Evolutionary conservation across 1,140 invertebrate species (phyloP).

Genomic region (Penaeus japonicus): DNA sequence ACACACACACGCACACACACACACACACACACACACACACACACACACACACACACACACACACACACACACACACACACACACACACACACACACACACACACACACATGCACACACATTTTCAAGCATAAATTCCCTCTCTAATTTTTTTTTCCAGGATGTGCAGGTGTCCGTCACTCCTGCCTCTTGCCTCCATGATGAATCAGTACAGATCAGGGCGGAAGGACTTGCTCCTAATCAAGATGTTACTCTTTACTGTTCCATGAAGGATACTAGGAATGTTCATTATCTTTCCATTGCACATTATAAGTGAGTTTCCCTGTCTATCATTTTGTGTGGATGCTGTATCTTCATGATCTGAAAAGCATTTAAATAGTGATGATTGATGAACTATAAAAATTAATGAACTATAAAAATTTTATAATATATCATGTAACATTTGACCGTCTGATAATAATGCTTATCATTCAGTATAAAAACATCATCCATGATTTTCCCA

Average conservation of each 20-base stretch:
- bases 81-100: background rate
- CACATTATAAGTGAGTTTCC: background rate
- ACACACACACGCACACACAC: no score
- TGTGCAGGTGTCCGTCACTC: background rate
- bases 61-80: no score
- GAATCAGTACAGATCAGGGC: background rate
- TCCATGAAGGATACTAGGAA: background rate
- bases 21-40: no score
- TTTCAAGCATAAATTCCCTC: background rate
- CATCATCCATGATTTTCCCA: background rate
- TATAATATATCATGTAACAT: no score
- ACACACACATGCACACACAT: no score
- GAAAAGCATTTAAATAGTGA: background rate
- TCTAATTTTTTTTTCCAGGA: background rate
- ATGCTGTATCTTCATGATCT: no score
- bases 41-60: no score
- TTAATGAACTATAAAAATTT: no score
- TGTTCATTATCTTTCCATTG: background rate
- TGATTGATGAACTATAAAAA: no score
- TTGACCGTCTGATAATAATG: background rate
- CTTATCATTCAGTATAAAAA: background rate
- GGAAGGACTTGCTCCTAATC: background rate
- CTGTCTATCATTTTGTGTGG: background rate
- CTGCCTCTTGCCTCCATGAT: background rate
- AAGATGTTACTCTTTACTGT: background rate